These are phyloP conservation scores for Xerus inauris DNA, from an alignment of 2,113 vertebrate species.

Conservation along the genomic window DNA sequence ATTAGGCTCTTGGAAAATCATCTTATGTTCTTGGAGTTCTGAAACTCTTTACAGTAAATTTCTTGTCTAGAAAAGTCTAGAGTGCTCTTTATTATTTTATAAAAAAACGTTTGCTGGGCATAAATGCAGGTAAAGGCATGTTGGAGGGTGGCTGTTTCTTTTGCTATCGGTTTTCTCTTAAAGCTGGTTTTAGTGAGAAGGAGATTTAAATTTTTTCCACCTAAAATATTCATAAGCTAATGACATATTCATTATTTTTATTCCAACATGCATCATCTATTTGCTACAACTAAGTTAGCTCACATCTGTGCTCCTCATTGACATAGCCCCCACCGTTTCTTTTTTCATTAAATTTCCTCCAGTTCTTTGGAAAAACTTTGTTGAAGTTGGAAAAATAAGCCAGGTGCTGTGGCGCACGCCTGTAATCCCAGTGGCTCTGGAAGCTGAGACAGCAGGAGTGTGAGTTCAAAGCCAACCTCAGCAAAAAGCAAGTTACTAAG, in stretches of 20 bases:
- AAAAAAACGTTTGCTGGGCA: not conserved
- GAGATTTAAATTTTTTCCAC: not conserved
- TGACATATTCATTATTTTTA: not conserved
- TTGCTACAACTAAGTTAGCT: not conserved
- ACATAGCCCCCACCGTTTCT: not conserved
- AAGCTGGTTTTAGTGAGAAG: not conserved
- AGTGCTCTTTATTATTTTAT: not conserved
- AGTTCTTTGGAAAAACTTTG: slow-evolving; percentile 9
- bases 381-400: not conserved
- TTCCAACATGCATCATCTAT: not conserved
- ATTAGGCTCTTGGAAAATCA: slow-evolving; percentile 12
- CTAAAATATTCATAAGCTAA: not conserved
- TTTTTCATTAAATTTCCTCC: slow-evolving; percentile 7
- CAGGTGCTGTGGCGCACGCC: too few species aligned
- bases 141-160: not conserved
- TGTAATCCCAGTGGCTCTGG: too few species aligned
- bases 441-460: too few species aligned
- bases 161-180: not conserved
- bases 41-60: not conserved
- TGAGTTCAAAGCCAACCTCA: too few species aligned
- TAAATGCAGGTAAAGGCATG: not conserved
- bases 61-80: not conserved
- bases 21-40: not conserved
- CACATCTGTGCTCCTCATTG: not conserved
- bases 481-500: too few species aligned